phyloP scores from a whole-genome alignment of 2,888 invertebrate genomes.

The Apantesis nais region DNA sequence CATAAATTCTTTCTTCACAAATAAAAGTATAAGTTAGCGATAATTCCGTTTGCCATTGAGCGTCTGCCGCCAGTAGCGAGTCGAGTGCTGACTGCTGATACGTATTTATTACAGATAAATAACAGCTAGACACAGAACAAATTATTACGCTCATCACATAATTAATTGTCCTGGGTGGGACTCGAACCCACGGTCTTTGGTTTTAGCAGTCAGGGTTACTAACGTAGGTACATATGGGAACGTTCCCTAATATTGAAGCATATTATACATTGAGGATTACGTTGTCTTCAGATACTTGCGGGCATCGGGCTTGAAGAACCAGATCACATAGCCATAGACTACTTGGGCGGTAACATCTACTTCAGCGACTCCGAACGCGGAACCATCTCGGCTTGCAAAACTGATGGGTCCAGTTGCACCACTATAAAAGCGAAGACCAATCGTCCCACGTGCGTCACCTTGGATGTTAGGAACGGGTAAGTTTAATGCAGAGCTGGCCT shows the following conservation, averaged over 20 bases:
- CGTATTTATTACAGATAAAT: too few relatives aligned
- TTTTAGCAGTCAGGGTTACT: too few relatives aligned
- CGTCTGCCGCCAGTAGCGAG: too few relatives aligned
- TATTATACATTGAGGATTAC: too few relatives aligned
- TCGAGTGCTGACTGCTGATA: too few relatives aligned
- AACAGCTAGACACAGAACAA: too few relatives aligned
- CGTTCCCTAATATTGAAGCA: neutral
- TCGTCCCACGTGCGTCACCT: conserved; percentile 88
- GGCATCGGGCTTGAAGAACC: conserved; percentile 89
- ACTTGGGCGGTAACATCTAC: conserved; percentile 92
- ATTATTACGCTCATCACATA: too few relatives aligned
- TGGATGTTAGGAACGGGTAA: conserved; percentile 89
- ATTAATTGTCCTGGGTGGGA: too few relatives aligned
- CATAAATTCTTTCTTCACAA: too few relatives aligned
- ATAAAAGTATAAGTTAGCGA: too few relatives aligned
- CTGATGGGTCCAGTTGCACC: conserved; percentile 88
- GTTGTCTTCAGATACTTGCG: conserved; percentile 77
- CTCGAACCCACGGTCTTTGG: too few relatives aligned
- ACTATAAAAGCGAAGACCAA: conserved; percentile 86
- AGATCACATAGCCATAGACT: conserved; percentile 91
- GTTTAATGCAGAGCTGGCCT: conserved; percentile 12
- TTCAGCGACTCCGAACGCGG: conserved; percentile 90
- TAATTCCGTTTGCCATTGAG: too few relatives aligned
- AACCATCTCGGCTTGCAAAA: conserved; percentile 90
- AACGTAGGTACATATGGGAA: neutral